Evolutionary conservation across 2,797 vertebrate species (phyloP).

Genomic region (Anguilla obscura): DNA sequence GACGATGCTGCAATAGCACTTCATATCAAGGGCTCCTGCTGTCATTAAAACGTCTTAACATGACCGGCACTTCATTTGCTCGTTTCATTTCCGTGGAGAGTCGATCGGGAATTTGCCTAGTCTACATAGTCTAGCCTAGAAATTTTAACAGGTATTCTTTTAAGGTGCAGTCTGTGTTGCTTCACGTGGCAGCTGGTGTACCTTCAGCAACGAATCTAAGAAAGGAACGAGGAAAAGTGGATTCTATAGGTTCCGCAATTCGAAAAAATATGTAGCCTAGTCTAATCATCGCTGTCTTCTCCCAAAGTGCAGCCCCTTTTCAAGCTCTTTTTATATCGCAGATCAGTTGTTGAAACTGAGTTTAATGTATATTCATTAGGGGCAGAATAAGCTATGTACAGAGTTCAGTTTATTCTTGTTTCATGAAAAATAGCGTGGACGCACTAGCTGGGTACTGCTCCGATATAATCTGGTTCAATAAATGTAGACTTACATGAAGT

Average conservation of each 20-base stretch:
- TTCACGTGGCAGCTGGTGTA: neutral
- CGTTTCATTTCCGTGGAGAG: neutral
- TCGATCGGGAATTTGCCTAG: neutral
- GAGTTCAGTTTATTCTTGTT: neutral
- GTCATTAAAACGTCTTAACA: neutral
- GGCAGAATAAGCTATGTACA: neutral
- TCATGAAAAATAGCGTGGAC: neutral
- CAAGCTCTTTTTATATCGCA: neutral
- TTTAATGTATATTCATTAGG: neutral
- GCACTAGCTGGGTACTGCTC: neutral
- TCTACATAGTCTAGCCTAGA: neutral
- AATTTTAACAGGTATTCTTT: neutral
- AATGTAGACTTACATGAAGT: neutral
- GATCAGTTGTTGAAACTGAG: neutral
- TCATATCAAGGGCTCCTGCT: neutral
- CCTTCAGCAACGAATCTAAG: neutral
- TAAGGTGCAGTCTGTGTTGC: neutral
- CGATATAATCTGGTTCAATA: neutral
- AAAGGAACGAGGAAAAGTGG: neutral
- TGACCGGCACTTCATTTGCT: neutral
- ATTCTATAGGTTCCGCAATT: neutral
- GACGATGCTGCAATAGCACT: neutral
- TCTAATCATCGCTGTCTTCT: neutral
- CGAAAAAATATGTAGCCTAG: neutral
- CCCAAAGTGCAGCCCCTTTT: neutral